These are phyloP conservation scores for Junonia oenone DNA, from an alignment of 2,888 invertebrate species.

Conservation along the genomic window DNA sequence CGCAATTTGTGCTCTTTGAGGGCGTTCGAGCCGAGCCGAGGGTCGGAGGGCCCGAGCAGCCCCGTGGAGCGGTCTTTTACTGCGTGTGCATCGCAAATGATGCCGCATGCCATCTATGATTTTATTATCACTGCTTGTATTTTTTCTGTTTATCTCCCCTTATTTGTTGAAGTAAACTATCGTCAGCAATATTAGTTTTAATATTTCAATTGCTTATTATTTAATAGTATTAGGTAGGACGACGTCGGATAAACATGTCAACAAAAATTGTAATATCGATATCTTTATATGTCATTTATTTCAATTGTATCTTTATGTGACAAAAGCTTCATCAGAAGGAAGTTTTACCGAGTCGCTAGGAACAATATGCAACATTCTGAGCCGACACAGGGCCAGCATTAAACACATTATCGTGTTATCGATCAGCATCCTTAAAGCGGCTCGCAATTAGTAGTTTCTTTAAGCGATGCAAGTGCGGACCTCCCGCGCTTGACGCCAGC, in stretches of 20 bases:
- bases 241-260: too few species aligned
- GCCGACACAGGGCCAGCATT: slow-evolving; percentile 55
- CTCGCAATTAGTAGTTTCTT: slow-evolving; percentile 61
- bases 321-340: slow-evolving; percentile 29
- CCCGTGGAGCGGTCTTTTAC: slow-evolving; percentile 16
- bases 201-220: too few species aligned
- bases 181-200: too few species aligned
- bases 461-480: slow-evolving; percentile 47
- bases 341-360: slow-evolving; percentile 42
- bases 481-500: slow-evolving; percentile 53
- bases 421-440: slow-evolving; percentile 66
- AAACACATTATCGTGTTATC: slow-evolving; percentile 70
- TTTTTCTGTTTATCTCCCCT: too few species aligned
- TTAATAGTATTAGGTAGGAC: too few species aligned
- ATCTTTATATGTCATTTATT: too few species aligned
- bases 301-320: slow-evolving; percentile 5
- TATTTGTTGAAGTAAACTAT: too few species aligned
- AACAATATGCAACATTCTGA: slow-evolving; percentile 51
- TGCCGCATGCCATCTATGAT: slow-evolving; percentile 19
- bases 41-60: slow-evolving; percentile 9
- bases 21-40: slow-evolving; percentile 26
- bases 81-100: slow-evolving; percentile 24
- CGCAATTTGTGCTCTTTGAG: slow-evolving; percentile 61
- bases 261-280: too few species aligned
- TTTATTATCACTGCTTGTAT: neutral